Evolutionary conservation across 2,888 invertebrate species (phyloP), one percentile per base, ranked within the genome.

Genomic region (Odontocerum albicorne): DNA sequence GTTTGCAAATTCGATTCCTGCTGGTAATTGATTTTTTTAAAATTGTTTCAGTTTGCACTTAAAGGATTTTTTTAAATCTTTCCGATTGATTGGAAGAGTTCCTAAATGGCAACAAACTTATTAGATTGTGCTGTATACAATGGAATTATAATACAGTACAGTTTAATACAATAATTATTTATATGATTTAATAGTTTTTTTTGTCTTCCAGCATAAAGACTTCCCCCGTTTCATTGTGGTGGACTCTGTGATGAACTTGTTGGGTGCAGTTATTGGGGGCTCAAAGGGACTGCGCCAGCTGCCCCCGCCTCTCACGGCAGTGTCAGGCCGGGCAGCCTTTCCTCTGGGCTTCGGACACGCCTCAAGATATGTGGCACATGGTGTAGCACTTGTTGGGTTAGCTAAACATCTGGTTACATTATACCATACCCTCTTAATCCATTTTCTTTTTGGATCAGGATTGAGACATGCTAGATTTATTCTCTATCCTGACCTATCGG

Each of bases 291-390:
- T 20, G 3, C 69, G 81, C 12, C 85, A 85, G 65, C 70, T 86
- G 57, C 56, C 56, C 4, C 57, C 73, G 1, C 64, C 70, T 3
- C 69, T 81, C 12, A 85, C 85, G 17, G 73, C 92, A 4, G 65
- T 73, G 2, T 74, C 73, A 2, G 88, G 88, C 10, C 79, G 96
- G 32, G 96, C 95, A 10, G 86, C 86, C 19, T 99, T 97, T 74
- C 98, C 98, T 0, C 77, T 99, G 6, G 92, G 90, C 21, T 90
- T 97, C 65, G 89, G 93, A 0, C 96, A 97, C 70, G 86, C 96
- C 38, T 84, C 89, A 0, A 82, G 87, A 64, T 99, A 98, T 69
- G 85, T 92, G 0, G 81, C 81, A n/a, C 80, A 84, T 3, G 85
- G 93, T 3, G 87, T 90, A 4, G 96, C 86, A 10, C 77, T 98